Percentiles rank a stretch among this genome's conserved stretches.
These are phyloP conservation scores for Campopleginae sp. DNA, from an alignment of 2,888 invertebrate species.

Conservation along the genomic window DNA sequence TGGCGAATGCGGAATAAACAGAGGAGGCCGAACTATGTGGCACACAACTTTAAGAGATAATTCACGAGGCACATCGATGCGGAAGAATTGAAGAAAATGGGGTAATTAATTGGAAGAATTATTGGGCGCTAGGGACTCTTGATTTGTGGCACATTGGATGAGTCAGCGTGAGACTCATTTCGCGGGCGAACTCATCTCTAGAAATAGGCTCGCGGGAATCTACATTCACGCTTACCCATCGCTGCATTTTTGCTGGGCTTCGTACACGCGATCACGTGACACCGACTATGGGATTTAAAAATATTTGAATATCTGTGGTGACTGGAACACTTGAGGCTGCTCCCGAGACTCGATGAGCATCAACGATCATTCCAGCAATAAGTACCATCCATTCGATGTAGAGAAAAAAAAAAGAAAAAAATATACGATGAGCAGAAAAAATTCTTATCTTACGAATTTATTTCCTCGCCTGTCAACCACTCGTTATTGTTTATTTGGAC, in stretches of 20 bases:
- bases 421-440: not conserved
- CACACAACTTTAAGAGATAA: not conserved
- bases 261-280: not conserved
- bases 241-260: conserved; percentile 12
- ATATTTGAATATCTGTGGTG: not conserved
- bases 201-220: conserved; percentile 31
- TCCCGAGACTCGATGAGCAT: conserved; percentile 7
- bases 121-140: conserved; percentile 44
- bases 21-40: not conserved
- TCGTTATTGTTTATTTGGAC: conserved; percentile 25
- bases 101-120: conserved; percentile 47
- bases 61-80: not conserved
- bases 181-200: conserved; percentile 57
- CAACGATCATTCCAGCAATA: conserved; percentile 47
- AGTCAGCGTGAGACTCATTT: conserved; percentile 11
- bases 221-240: conserved; percentile 38
- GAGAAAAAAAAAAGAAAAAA: not conserved
- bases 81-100: not conserved
- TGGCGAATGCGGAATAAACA: not conserved
- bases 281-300: conserved; percentile 17
- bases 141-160: conserved; percentile 47
- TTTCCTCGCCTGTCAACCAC: not conserved
- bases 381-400: conserved; percentile 18
- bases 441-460: conserved; percentile 28
- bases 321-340: conserved; percentile 3